Evolutionary conservation across 2,113 vertebrate species (phyloP).

Genomic region (Naja naja): DNA sequence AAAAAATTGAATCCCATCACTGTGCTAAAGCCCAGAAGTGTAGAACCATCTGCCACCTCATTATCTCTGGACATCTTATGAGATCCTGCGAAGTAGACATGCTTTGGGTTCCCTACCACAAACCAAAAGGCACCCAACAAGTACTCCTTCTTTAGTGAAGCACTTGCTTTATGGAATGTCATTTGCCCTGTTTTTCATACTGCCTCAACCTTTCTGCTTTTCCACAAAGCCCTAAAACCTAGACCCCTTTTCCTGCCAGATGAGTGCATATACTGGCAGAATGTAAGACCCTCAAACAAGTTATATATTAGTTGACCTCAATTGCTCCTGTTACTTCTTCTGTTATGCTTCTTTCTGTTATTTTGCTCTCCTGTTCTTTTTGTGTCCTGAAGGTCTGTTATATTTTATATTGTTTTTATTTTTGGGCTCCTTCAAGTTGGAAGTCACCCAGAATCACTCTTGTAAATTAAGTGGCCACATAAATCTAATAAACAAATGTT

Average conservation of each 20-base stretch:
- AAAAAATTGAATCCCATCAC: too few relatives aligned
- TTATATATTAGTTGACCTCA: background rate
- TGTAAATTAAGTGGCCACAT: background rate
- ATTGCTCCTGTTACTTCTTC: background rate
- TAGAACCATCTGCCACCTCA: background rate
- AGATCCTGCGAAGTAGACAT: background rate
- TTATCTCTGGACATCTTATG: background rate
- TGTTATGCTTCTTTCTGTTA: background rate
- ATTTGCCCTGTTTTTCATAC: background rate
- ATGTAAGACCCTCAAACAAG: background rate
- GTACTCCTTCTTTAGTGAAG: background rate
- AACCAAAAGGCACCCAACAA: background rate
- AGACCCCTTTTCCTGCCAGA: background rate
- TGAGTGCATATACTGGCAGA: background rate
- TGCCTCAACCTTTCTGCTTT: background rate
- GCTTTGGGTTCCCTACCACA: background rate
- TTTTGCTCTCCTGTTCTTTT: background rate
- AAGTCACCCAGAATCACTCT: background rate
- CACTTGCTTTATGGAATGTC: background rate
- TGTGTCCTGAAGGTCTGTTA: background rate
- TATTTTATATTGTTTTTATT: background rate
- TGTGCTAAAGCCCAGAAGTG: background rate
- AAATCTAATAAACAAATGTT: background rate
- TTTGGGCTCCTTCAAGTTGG: background rate
- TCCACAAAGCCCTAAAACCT: background rate